Conservation (phyloP, 2,797 vertebrate species). For the Aselliscus stoliczkanus region DNA sequence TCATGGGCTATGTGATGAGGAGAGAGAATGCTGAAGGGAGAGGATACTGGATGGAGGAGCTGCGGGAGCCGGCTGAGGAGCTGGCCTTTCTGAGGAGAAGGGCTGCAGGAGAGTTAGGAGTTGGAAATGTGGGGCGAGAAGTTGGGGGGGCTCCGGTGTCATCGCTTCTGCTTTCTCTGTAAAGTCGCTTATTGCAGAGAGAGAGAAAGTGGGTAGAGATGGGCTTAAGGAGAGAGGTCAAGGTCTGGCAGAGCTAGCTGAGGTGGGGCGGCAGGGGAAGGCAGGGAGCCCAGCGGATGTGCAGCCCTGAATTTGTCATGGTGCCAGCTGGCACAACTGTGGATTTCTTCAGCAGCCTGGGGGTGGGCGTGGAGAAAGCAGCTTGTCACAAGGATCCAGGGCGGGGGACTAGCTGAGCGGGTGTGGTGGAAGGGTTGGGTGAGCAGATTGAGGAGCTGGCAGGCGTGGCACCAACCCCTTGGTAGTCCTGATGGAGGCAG, state of each 20-base stretch:
- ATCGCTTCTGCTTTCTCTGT: not conserved
- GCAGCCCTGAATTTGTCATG: not conserved
- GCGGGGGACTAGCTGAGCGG: not conserved
- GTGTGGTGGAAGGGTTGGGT: conserved; percentile 3
- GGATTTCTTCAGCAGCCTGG: conserved; percentile 52
- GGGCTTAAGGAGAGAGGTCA: not conserved
- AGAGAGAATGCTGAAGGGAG: not conserved
- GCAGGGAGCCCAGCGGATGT: not conserved
- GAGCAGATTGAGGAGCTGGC: conserved; percentile 16
- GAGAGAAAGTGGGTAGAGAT: not conserved
- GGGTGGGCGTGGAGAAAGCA: conserved; percentile 61
- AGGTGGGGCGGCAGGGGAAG: not conserved
- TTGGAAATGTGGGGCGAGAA: not conserved
- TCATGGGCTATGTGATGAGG: not conserved
- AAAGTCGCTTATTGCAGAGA: not conserved
- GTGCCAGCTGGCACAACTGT: conserved; percentile 53
- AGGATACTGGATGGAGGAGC: not conserved
- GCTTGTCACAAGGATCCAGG: conserved; percentile 42
- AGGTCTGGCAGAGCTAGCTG: not conserved
- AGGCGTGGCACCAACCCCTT: not conserved
- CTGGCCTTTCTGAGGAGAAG: not conserved
- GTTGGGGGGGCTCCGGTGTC: not conserved
- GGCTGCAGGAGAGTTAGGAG: not conserved
- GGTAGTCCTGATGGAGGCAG: not conserved
- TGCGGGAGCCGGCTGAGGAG: not conserved